Base-by-base conservation (phyloP, 2,888 invertebrate genomes). In the Brachylomia viminalis region DNA sequence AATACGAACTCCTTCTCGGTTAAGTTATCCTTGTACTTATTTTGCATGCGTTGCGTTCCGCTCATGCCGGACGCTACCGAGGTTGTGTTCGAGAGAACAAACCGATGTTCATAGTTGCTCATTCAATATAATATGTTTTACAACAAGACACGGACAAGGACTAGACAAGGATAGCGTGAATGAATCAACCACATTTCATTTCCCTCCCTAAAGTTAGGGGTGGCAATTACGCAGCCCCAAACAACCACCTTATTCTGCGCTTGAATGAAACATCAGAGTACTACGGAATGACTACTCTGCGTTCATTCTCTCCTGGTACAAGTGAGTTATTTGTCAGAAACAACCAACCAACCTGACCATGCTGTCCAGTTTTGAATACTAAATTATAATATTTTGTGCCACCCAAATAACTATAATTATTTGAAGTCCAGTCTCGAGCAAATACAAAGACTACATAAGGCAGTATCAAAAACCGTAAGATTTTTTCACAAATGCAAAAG, bases 1-100 rank as follows among this genome's bases (percentile, higher is more conserved):
- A 3, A 64, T 45, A 27, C 11, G 11, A 20, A 45, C 64, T 64
- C 20, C 20, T 6, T 20, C 20, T 27, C 20, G 45, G 11, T 45
- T 45, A 45, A 27, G 64, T 27, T 27, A 45, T 27, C 27, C 45
- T 45, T 45, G 27, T 45, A 64, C 20, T 27, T 64, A 45, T 64
- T 64, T 64, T 64, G 64, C 64, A 64, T 45, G 11, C 42, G 20
- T 45, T 64, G 20, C 27, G 64, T 64, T 64, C 15, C 61, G 15
- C 61, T 13, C 42, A 11, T n/a, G n/a, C n/a, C 15, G n/a, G 17
- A 38, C 20, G n/a, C 38, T n/a, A 42, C 13, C 23, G 23, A 23
- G 13, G 33, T 38, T 61, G 17, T 11, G 61, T 61, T 23, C 61
- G 17, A n/a, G 17, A 42, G n/a, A 64, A 45, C n/a, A 49, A 49